Evolutionary conservation across 1,140 invertebrate species (phyloP).

Genomic region (Musca vetustissima): DNA sequence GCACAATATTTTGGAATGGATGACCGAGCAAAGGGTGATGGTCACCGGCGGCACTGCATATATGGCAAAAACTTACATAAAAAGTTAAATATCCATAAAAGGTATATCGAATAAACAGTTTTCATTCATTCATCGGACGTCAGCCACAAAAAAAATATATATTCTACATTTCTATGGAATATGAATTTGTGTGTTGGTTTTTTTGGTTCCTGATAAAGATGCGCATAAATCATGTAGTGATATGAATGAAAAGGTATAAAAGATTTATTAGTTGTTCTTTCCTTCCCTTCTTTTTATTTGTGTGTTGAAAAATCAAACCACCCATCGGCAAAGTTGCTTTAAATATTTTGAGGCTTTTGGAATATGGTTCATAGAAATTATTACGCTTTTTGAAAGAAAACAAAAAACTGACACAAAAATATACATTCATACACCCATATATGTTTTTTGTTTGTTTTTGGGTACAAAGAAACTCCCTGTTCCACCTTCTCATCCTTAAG

Average conservation of each 20-base stretch:
- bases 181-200: constrained; percentile 20
- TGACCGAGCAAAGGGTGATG: not conserved
- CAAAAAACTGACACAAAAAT: too few species aligned
- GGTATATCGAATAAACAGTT: constrained; percentile 15
- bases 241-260: constrained; percentile 55
- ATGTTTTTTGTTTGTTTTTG: too few species aligned
- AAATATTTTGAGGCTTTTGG: too few species aligned
- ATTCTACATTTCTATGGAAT: not conserved
- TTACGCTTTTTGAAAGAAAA: too few species aligned
- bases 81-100: constrained; percentile 25
- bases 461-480: too few species aligned
- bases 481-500: too few species aligned
- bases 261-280: constrained; percentile 41
- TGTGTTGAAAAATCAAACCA: too few species aligned
- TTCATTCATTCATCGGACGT: not conserved
- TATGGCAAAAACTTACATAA: constrained; percentile 2
- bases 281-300: too few species aligned
- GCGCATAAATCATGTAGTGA: constrained; percentile 54
- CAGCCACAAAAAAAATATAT: not conserved
- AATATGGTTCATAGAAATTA: too few species aligned
- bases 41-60: not conserved
- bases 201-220: constrained; percentile 38
- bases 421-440: too few species aligned
- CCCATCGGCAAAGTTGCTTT: too few species aligned
- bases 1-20: too few species aligned